Evolutionary conservation across 2,888 invertebrate species (phyloP).

Genomic region (Trissoscelio sp.): DNA sequence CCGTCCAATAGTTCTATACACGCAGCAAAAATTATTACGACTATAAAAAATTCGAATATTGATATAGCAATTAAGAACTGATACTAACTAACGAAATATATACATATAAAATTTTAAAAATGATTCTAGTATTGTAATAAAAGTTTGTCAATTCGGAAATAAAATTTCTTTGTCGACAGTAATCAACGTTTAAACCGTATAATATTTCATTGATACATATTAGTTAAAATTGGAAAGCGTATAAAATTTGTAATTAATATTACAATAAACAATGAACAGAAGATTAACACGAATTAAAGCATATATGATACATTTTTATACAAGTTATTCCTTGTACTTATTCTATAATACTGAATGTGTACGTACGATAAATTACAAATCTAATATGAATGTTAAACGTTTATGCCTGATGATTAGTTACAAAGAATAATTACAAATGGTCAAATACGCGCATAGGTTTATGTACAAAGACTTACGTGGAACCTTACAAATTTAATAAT

Average conservation of each 20-base stretch:
- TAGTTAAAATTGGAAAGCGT: background rate
- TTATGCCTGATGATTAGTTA: constrained; percentile 3
- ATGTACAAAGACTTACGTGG: constrained; percentile 22
- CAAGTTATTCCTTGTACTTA: constrained; percentile 48
- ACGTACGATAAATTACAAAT: constrained; percentile 42
- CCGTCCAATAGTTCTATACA: constrained; percentile 32
- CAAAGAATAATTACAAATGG: constrained; percentile 17
- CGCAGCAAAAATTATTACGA: constrained; percentile 4
- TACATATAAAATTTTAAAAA: background rate
- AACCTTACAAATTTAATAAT: constrained; percentile 21
- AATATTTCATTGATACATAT: background rate
- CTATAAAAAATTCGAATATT: background rate
- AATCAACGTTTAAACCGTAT: constrained; percentile 1
- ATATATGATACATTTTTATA: constrained; percentile 30
- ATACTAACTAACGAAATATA: background rate
- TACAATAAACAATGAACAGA: background rate
- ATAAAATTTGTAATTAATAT: background rate
- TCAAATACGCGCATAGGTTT: constrained; percentile 3
- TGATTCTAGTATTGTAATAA: background rate
- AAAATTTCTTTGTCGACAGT: background rate
- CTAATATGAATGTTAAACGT: constrained; percentile 21
- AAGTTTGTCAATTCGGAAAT: background rate
- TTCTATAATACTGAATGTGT: constrained; percentile 54
- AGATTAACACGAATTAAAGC: constrained; percentile 12
- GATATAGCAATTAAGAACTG: background rate